Base-by-base conservation (phyloP, 2,113 vertebrate species). In the Saguinus midas region DNA sequence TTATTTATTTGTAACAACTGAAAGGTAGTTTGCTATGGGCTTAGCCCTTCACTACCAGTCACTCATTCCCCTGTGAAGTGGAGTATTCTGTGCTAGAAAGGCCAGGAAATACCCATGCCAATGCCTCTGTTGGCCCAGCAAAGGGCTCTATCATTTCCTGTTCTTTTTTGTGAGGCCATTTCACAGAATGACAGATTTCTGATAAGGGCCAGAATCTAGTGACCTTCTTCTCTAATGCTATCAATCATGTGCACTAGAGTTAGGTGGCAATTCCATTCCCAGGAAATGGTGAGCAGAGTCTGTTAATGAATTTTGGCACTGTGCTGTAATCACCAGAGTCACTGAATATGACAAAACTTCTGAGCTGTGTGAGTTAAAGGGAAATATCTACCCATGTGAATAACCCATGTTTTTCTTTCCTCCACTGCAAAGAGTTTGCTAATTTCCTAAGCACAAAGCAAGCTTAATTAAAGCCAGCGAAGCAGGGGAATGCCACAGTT, bases 391-490 rank as follows among this genome's bases (percentile, higher is more conserved):
- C 61, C 72, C 88, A 88, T 25, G 43, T 2, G 43, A 97, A 79
- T 72, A 97, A 91, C 70, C 87, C 97, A 58, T 76, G 55, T 96
- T 98, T 97, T 92, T 45, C 55, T 75, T n/a, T 35, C 21, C 8
- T 95, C 29, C 4, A 97, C 93, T 97, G 81, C 93, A 95, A 97
- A 81, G 89, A 97, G 87, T 95, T 98, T 97, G 96, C 97, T 96
- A 95, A 97, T 98, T 98, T 98, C 92, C 17, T 79, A 98, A 98
- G 43, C 97, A 97, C 93, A 95, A 96, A 97, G 83, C 70, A 96
- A 96, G 83, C 98, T 98, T 98, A 98, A 98, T 98, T 98, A 98
- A 98, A 98, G 82, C 58, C 96, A 98, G 73, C 16, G 83, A 95
- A 98, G 98, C 97, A 98, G 61, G 97, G 96, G 98, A 97, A 97